Base-by-base conservation (phyloP, 2,113 vertebrate genomes). In the Euleptes europaea region DNA sequence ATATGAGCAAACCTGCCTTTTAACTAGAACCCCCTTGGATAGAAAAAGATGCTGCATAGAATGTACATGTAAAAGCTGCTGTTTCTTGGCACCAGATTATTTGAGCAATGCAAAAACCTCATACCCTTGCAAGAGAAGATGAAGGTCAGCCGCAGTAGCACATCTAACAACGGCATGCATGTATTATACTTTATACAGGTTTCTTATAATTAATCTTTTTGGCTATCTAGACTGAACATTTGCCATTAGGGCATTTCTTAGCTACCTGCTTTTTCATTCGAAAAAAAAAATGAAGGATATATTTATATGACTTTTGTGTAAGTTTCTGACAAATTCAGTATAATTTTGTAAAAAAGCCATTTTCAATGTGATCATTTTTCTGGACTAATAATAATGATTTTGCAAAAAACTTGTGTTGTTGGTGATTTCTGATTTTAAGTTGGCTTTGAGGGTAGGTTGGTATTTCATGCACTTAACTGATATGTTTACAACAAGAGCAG, bases 1-100 rank as follows among this genome's bases (percentile, higher is more conserved):
- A 99, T 86, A 96, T 98, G 97, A 98, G 92, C 95, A 99, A 98
- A 78, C 98, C 98, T 67, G 94, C 98, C 9, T 99, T 97, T 95
- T 97, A 94, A 95, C 38, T 11, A 40, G 3, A 79, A 76, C 49
- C 84, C 90, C 85, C 92, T 88, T 83, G 89, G 81, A 91, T 88
- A 85, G 65, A 23, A 38, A 63, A 66, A 88, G 65, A 83, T 86
- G 76, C 90, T 90, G 1, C n/a, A 0, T 47, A 19, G 75, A 51
- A 21, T 23, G 51, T 71, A 85, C 31, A 74, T 88, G 31, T 51
- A 54, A 87, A 90, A 79, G 84, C 65, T 44, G 57, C 74, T 84
- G 60, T 35, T 88, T 89, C 23, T 77, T 51, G 60, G 89, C 85
- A 90, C 92, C 86, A 90, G 82, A 89, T 86, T 78, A 78, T 85